Base-by-base conservation (phyloP, 2,113 vertebrate species). In the Gymnobelideus leadbeateri region DNA sequence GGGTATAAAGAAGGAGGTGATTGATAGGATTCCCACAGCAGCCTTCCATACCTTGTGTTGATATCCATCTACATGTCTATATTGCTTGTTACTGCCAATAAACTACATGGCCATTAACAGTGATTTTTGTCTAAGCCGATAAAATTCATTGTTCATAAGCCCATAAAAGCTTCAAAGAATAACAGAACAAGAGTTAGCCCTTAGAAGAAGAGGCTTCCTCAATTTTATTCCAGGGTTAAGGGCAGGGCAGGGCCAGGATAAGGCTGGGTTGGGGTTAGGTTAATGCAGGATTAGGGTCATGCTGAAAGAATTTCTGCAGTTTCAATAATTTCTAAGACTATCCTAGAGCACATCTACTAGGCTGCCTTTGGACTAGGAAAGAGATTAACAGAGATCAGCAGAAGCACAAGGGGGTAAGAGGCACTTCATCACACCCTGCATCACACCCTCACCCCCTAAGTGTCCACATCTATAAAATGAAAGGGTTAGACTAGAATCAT, bases 61-160 rank as follows among this genome's bases (percentile, higher is more conserved):
- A 43, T 43, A 84, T 84, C 19, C n/a, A 84, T 84, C n/a, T 43
- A 84, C 68, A 84, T 84, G 68, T 84, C 68, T 84, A 84, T 84
- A 84, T 23, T 84, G n/a, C 68, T 84, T 43, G 68, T 84, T 43
- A 84, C 19, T 43, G n/a, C n/a, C 68, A 84, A 84, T 84, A 84
- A 84, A 84, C 68, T 84, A 84, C 68, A 43, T 21, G 68, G 68
- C 19, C n/a, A 84, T 84, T 84, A 84, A 43, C n/a, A 84, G 19
- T 43, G 68, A 84, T 84, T 84, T 77, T 84, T 84, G 68, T 84
- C 68, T 84, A 84, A 84, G n/a, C n/a, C 68, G 21, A 84, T 84
- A 84, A 84, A 68, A 84, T 84, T 84, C 68, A 84, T 84, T 84
- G n/a, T 84, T 43, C n/a, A 84, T 84, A 43, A 43, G 68, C n/a